These are phyloP conservation scores for Heliangelus exortis DNA, from an alignment of 2,797 vertebrate genomes.

Conservation along the genomic window DNA sequence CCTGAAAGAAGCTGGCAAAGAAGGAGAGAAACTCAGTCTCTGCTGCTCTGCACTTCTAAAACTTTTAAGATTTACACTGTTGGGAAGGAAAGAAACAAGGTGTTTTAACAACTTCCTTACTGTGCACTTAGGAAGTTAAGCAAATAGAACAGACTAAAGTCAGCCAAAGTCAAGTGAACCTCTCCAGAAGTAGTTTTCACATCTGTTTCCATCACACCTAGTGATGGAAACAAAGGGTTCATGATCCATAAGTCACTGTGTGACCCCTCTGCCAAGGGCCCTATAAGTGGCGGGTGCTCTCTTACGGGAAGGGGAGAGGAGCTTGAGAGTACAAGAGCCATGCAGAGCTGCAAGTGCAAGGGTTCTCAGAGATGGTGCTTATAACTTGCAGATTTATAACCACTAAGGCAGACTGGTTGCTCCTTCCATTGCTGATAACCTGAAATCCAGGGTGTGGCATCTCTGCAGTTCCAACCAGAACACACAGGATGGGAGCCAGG, in stretches of 20 bases:
- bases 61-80: background rate
- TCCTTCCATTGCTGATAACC: background rate
- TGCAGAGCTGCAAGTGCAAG: fast-evolving
- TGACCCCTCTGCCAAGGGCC: background rate
- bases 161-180: background rate
- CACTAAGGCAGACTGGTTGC: background rate
- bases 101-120: conserved; percentile 7
- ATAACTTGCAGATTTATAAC: background rate
- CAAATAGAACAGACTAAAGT: background rate
- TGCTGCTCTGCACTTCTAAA: background rate
- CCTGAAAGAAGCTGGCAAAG: background rate
- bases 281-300: background rate
- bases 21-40: background rate
- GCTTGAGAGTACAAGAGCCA: background rate
- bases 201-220: background rate
- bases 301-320: background rate
- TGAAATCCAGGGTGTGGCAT: background rate
- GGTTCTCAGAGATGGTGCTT: background rate
- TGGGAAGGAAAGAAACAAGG: background rate
- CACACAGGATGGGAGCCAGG: background rate
- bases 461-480: background rate
- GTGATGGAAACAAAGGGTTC: background rate
- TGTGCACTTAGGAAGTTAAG: background rate
- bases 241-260: background rate
- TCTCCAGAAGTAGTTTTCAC: background rate